Conservation (phyloP, 2,113 vertebrate genomes). For the Eudyptes chrysolophus region DNA sequence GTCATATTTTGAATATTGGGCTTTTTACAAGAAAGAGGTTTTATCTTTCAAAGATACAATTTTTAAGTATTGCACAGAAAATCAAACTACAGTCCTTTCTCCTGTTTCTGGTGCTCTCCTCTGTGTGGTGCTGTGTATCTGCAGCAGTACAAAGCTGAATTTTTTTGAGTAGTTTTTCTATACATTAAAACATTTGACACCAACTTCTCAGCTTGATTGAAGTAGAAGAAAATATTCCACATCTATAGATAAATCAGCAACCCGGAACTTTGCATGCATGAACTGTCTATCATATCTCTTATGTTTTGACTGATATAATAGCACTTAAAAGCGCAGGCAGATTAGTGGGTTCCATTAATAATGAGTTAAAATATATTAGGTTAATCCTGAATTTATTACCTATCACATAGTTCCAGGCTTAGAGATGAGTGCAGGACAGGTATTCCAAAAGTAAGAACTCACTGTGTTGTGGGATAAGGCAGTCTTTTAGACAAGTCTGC, state of each 20-base stretch:
- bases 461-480: not conserved
- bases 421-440: not conserved
- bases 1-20: not conserved
- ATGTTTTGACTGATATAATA: not conserved
- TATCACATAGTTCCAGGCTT: not conserved
- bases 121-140: conserved; percentile 59
- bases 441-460: not conserved
- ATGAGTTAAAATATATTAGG: not conserved
- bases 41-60: not conserved
- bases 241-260: conserved; percentile 11
- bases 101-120: conserved; percentile 38
- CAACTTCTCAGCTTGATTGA: not conserved
- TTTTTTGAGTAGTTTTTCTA: not conserved
- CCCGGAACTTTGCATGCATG: not conserved
- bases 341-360: not conserved
- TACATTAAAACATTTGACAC: not conserved
- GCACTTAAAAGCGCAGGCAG: not conserved
- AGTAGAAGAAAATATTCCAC: not conserved
- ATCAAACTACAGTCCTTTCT: not conserved
- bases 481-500: not conserved
- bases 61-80: not conserved
- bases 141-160: not conserved
- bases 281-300: not conserved
- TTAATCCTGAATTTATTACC: not conserved
- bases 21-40: not conserved